phyloP scores from a whole-genome alignment of 2,113 vertebrate species.

The Nerophis ophidion region DNA sequence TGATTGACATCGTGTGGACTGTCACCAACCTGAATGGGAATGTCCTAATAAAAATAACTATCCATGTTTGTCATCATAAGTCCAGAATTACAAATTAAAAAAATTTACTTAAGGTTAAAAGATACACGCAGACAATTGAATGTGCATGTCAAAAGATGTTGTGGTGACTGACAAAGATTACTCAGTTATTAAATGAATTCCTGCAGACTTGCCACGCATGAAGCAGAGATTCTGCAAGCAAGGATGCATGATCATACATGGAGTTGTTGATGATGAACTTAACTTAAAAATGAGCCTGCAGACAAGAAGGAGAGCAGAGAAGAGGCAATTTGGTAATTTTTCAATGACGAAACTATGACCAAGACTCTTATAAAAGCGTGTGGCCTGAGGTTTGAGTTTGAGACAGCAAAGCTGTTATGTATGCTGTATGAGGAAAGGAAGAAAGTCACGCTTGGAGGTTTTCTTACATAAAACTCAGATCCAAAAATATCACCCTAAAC shows the following conservation, averaged over 20 bases:
- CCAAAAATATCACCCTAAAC: no score
- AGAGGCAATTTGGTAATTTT: no score
- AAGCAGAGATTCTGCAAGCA: slow-evolving; percentile 24
- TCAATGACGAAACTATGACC: neutral
- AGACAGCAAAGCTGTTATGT: slow-evolving; percentile 22
- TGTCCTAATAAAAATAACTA: no score
- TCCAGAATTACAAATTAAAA: no score
- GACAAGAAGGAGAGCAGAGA: neutral
- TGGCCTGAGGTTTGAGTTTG: slow-evolving; percentile 28
- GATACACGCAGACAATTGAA: no score
- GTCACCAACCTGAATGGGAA: no score
- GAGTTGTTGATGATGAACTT: slow-evolving; percentile 39
- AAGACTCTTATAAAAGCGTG: slow-evolving; percentile 31
- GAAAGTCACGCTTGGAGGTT: slow-evolving; percentile 13
- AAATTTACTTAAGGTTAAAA: no score
- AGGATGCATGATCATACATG: slow-evolving; percentile 52
- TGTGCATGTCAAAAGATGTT: neutral
- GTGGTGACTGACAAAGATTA: slow-evolving; percentile 15
- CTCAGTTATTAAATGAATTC: slow-evolving; percentile 37
- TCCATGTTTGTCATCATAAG: no score
- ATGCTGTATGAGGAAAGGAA: slow-evolving; percentile 24
- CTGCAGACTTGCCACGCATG: slow-evolving; percentile 15
- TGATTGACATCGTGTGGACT: no score
- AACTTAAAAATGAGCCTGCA: slow-evolving; percentile 18
- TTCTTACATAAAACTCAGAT: neutral